Percentiles rank a stretch among this genome's conserved stretches.
Conservation (phyloP, 2,888 invertebrate species). For the Drosophila tripunctata region DNA sequence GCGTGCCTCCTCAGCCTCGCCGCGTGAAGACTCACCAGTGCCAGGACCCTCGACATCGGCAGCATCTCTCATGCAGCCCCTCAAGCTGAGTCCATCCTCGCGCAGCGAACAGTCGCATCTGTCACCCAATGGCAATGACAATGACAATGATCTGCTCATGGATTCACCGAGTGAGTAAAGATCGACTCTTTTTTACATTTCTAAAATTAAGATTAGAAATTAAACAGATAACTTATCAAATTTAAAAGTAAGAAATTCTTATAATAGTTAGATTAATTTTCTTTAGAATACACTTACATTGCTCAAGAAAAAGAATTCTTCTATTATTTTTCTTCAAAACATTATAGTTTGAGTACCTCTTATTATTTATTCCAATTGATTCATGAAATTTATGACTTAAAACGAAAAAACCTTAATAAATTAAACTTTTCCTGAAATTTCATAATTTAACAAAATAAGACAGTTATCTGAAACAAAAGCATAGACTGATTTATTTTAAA, state of each 20-base stretch:
- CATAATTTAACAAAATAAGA: too few species aligned
- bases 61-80: slow-evolving; percentile 81
- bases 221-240: not conserved
- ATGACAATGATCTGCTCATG: slow-evolving; percentile 88
- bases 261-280: too few species aligned
- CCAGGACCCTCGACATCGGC: slow-evolving; percentile 72
- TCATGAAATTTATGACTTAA: too few species aligned
- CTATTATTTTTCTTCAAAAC: too few species aligned
- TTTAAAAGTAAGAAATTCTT: too few species aligned
- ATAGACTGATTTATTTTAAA: too few species aligned
- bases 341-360: too few species aligned
- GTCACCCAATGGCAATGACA: slow-evolving; percentile 87
- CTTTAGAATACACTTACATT: not conserved
- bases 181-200: slow-evolving; percentile 68
- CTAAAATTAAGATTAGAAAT: not conserved
- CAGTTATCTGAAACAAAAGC: too few species aligned
- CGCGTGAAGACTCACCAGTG: slow-evolving; percentile 69
- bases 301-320: too few species aligned
- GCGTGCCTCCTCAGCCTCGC: slow-evolving; percentile 74
- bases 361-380: too few species aligned
- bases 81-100: slow-evolving; percentile 87
- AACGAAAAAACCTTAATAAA: too few species aligned
- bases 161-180: slow-evolving; percentile 93
- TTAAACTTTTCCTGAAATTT: too few species aligned
- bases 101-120: slow-evolving; percentile 84